Base-by-base conservation (phyloP, 2,113 vertebrate genomes). In the Myxocyprinus asiaticus region DNA sequence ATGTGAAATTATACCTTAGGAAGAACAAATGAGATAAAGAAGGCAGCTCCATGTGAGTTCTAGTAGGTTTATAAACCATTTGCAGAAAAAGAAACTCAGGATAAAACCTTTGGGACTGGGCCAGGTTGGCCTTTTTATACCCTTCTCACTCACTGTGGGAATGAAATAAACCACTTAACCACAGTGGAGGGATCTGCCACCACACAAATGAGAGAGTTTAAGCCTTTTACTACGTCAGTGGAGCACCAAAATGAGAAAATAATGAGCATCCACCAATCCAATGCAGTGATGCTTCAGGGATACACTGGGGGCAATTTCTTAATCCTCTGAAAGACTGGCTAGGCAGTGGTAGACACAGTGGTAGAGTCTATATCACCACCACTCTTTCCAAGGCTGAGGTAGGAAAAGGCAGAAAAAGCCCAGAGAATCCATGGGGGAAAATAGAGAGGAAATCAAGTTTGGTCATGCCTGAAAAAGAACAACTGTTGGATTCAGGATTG, bases 241-340 rank as follows among this genome's bases (percentile, higher is more conserved):
- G 58, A 62, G 71, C 43, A 62, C 71, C 58, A 62, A 59, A 74
- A 74, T 74, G 71, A 74, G 71, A 62, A 74, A 74, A 74, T 74
- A 74, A 74, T 62, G 71, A 74, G 71, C 33, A 72, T 72, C 58
- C 71, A 74, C 62, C 71, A 74, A 63, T 74, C 71, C 45, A 74
- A 45, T 62, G 58, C 58, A 48, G 71, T 62, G 15, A 62, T 74
- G 9, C 58, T 74, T 62, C 44, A 50, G 45, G 58, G 71, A 74
- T 9, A 74, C 6, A 7, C 58, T 62, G 58, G 2, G 15, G 42
- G 58, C 15, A 74, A 6, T 74, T 33, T 33, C 61, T 74, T 62
- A 8, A 74, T 48, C 55, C 43, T 59, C 58, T 61, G 71, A 74
- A 62, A 15, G 15, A 48, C 6, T 62, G 44, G 43, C 14, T 58